A percentile compares a stretch with the other conserved stretches of the same genome.
Conservation (phyloP, 2,797 vertebrate genomes). For the Manis javanica region DNA sequence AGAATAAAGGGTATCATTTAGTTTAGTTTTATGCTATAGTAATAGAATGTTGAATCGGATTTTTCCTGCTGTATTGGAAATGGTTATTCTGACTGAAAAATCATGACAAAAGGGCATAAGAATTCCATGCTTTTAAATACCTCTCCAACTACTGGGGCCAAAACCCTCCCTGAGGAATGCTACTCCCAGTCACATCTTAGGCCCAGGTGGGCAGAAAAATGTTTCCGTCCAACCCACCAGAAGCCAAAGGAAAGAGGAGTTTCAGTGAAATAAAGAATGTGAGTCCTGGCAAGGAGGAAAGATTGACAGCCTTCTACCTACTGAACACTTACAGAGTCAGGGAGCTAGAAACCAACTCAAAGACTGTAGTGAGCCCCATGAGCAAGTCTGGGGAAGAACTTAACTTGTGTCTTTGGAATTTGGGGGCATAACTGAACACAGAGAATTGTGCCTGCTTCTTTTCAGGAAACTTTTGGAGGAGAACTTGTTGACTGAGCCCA, state of each 20-base stretch:
- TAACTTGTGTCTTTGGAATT: neutral
- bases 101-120: neutral
- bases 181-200: neutral
- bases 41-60: neutral
- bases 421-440: neutral
- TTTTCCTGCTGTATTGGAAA: constrained; percentile 38
- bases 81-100: neutral
- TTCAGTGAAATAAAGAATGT: neutral
- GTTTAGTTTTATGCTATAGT: constrained; percentile 18
- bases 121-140: neutral
- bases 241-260: neutral
- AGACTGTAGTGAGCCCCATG: neutral
- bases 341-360: neutral
- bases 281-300: neutral
- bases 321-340: neutral
- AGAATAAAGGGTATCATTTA: constrained; percentile 13
- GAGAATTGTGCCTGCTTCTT: neutral
- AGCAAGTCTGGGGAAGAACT: neutral
- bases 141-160: neutral
- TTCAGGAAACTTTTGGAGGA: neutral
- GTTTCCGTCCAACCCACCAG: neutral
- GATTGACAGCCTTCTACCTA: neutral
- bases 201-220: neutral
- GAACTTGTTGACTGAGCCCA: neutral
- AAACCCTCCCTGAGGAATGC: neutral